These are phyloP conservation scores for Monodelphis domestica DNA, from an alignment of 2,797 vertebrate species.

Conservation along the genomic window DNA sequence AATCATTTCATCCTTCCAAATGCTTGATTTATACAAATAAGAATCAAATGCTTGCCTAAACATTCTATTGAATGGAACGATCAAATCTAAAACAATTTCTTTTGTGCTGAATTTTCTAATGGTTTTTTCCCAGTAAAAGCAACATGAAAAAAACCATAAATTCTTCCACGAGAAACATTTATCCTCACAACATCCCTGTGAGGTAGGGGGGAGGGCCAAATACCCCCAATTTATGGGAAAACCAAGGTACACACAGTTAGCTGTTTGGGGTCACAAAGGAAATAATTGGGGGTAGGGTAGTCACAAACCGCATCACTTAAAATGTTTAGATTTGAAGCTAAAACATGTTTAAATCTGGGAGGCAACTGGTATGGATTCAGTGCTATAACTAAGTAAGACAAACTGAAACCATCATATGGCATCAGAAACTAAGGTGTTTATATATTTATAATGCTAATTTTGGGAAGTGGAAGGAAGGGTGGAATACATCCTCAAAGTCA, in stretches of 20 bases:
- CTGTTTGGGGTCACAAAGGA: conserved; percentile 60
- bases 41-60: conserved; percentile 41
- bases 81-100: conserved; percentile 59
- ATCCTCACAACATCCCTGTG: conserved; percentile 80
- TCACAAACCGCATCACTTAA: conserved; percentile 10
- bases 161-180: conserved; percentile 70
- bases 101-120: conserved; percentile 48
- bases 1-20: conserved; percentile 40
- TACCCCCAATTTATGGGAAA: conserved; percentile 56
- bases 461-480: conserved; percentile 27
- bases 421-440: conserved; percentile 52
- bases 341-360: conserved; percentile 56
- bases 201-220: conserved; percentile 71
- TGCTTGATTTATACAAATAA: conserved; percentile 50
- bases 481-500: conserved; percentile 28
- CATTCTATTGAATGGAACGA: conserved; percentile 63
- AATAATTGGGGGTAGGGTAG: conserved; percentile 16
- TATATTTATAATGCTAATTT: background rate
- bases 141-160: conserved; percentile 64
- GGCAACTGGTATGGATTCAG: conserved; percentile 50
- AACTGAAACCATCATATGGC: conserved; percentile 55
- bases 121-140: conserved; percentile 53
- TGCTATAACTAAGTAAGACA: background rate
- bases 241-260: conserved; percentile 54
- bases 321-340: conserved; percentile 42